These are phyloP conservation scores for Melopsittacus undulatus DNA, from an alignment of 2,797 vertebrate genomes.

Conservation along the genomic window DNA sequence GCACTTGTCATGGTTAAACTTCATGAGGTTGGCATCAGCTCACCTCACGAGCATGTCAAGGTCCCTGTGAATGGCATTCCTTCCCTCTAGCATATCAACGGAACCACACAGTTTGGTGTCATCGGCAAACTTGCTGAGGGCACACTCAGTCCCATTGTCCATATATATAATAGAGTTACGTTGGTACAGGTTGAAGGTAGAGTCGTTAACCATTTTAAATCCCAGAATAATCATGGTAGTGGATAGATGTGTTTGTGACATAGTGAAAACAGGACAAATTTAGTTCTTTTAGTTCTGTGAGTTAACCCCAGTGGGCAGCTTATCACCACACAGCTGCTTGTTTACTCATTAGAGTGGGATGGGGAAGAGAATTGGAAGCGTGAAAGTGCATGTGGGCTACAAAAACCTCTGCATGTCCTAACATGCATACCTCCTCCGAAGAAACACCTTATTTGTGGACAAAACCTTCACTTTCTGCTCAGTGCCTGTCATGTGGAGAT, in stretches of 20 bases:
- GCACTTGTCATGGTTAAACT: too few relatives aligned
- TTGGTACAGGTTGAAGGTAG: not conserved
- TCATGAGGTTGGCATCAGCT: too few relatives aligned
- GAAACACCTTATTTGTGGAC: fast-evolving
- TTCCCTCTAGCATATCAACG: too few relatives aligned
- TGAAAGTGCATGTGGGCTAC: fast-evolving
- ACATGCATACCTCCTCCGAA: fast-evolving
- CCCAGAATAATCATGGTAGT: not conserved
- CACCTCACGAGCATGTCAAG: too few relatives aligned
- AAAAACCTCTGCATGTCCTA: not conserved
- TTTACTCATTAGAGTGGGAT: not conserved
- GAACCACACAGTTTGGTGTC: too few relatives aligned
- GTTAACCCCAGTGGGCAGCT: not conserved
- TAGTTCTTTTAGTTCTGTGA: not conserved
- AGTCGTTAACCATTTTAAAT: not conserved
- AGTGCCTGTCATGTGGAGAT: not conserved
- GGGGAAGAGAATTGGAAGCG: not conserved
- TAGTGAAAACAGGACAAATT: not conserved
- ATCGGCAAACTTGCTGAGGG: too few relatives aligned
- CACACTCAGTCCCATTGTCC: too few relatives aligned
- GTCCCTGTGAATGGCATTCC: too few relatives aligned
- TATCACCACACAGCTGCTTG: fast-evolving
- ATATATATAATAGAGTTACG: not conserved
- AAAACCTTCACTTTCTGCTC: not conserved
- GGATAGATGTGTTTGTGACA: not conserved